These are phyloP conservation scores for Agapornis roseicollis DNA, from an alignment of 2,113 vertebrate species.

Conservation along the genomic window DNA sequence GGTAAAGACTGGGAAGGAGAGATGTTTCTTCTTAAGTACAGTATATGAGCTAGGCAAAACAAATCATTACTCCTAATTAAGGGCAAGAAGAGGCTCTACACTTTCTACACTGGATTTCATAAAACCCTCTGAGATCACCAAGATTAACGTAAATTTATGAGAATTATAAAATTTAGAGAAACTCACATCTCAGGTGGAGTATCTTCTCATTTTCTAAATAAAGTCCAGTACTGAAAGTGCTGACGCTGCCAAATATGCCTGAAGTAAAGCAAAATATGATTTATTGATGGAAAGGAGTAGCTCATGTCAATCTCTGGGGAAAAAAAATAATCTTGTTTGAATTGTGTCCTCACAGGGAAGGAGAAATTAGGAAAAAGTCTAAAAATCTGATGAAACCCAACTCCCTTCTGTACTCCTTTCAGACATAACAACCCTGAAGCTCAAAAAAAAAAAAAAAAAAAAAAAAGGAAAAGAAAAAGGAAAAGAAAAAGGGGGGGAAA, in stretches of 20 bases:
- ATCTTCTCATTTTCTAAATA: neutral
- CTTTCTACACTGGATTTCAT: neutral
- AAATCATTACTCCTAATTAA: neutral
- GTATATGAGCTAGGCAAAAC: neutral
- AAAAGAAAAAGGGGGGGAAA: neutral
- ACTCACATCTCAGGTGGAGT: neutral
- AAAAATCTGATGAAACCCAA: neutral
- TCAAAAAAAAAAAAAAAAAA: neutral
- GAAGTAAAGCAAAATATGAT: neutral
- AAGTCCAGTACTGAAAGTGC: neutral
- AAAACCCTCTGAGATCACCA: neutral
- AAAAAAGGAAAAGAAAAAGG: neutral
- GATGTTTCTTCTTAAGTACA: neutral
- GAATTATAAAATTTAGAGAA: neutral
- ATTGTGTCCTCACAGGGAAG: neutral
- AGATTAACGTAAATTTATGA: neutral
- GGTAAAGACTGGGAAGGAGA: neutral
- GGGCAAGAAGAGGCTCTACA: neutral
- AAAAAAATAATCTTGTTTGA: neutral
- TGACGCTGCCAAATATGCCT: neutral
- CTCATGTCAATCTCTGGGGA: fast-evolving
- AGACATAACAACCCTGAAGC: neutral
- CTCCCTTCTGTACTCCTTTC: neutral
- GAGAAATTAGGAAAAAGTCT: neutral
- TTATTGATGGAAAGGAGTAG: neutral